phyloP scores from a whole-genome alignment of 53 echinoderm and acorn worm genomes.

The Hippasteria phrygiana region DNA sequence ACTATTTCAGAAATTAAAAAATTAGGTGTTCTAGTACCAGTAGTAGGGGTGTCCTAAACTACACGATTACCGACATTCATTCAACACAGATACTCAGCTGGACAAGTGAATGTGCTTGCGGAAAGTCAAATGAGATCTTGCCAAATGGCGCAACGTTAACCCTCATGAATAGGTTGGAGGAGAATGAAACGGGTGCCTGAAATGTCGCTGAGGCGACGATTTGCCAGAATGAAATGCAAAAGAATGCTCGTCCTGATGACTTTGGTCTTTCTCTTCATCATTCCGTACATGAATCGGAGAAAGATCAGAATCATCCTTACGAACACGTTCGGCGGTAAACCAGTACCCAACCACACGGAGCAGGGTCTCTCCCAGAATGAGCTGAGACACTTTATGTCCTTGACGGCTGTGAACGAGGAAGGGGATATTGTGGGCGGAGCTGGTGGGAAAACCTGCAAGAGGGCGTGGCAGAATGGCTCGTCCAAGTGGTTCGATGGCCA shows the following conservation, averaged over 20 bases:
- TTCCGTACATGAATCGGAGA: conserved; percentile 15
- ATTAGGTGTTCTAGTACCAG: too few species aligned
- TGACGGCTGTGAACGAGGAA: not conserved
- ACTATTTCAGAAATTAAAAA: too few species aligned
- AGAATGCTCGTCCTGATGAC: not conserved
- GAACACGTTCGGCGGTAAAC: conserved; percentile 4
- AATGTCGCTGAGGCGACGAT: not conserved
- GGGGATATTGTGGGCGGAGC: not conserved
- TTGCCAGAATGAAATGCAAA: not conserved
- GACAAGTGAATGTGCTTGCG: too few species aligned
- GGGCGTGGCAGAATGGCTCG: conserved; percentile 69
- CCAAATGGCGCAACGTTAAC: too few species aligned
- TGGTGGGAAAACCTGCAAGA: conserved; percentile 50
- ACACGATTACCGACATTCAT: too few species aligned
- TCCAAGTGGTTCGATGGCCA: conserved; percentile 85
- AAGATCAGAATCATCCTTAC: conserved; percentile 1
- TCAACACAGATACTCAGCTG: too few species aligned
- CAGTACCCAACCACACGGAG: not conserved
- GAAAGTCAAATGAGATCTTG: too few species aligned
- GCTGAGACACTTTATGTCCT: not conserved
- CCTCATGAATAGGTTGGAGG: too few species aligned
- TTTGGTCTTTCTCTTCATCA: not conserved
- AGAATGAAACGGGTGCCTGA: too few species aligned
- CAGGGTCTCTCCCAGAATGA: not conserved
- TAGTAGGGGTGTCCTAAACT: too few species aligned